Evolutionary conservation across 2,113 vertebrate genomes (phyloP), one percentile per base, ranked within the genome.

Genomic region (Triplophysa siluroides): DNA sequence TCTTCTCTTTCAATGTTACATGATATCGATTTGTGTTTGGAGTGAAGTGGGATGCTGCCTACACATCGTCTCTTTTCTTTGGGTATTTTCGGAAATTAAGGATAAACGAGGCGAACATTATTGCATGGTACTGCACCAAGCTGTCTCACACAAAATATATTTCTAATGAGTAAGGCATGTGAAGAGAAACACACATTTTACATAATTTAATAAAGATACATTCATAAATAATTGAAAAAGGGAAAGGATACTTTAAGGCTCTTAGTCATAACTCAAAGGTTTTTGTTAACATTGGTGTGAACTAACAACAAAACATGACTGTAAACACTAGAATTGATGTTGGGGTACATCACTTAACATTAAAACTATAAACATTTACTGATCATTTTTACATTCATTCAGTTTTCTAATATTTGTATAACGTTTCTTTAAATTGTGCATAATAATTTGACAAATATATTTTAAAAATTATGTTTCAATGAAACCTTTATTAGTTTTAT

Each of bases 1-100:
- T 89, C 88, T 90, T 83, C 88, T 86, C 90, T 83, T 91, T 87
- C 86, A 87, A 86, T 89, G 88, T 85, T 86, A 80, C 87, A 89
- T 89, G 86, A 87, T 78, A 92, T 92, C 84, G 90, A 92, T 91
- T 87, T 63, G 77, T 76, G 78, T 68, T 23, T 67, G 69, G 74
- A 62, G 26, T 21, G 43, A 54, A 50, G 54, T 79, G 73, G 50
- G 66, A 61, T 16, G 47, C n/a, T n/a, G 11, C 50, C 70, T 29
- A 23, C 62, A 75, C 63, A 80, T 50, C 8, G 29, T 19, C 19
- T 14, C 33, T 74, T 6, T 18, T 43, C 19, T 21, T 24, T 43
- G 3, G 13, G 23, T 60, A n/a, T 78, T 41, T 14, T 41, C 23
- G 38, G 18, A 77, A 54, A 65, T 66, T 54, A 56, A 41, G 33